Evolutionary conservation across 2,797 vertebrate species (phyloP).

Genomic region (Petrocephalus sullivani): DNA sequence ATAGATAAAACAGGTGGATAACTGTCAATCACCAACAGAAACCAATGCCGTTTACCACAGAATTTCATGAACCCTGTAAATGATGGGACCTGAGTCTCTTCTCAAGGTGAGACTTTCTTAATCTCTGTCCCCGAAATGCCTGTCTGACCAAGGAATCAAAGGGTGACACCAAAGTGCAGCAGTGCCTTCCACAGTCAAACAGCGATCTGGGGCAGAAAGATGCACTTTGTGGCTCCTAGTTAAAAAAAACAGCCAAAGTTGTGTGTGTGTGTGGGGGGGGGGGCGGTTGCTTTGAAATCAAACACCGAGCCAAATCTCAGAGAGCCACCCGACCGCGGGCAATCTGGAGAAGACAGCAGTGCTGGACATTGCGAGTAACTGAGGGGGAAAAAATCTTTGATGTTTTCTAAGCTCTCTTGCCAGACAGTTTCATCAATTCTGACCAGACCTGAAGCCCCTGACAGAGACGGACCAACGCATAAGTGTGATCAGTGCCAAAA

Average conservation of each 20-base stretch:
- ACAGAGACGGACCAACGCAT: background rate
- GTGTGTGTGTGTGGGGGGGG: background rate
- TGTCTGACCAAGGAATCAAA: background rate
- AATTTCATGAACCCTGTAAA: background rate
- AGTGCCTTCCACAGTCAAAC: background rate
- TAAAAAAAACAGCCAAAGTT: background rate
- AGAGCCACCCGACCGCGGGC: background rate
- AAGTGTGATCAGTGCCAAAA: background rate
- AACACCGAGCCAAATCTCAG: background rate
- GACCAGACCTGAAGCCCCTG: background rate
- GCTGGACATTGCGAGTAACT: background rate
- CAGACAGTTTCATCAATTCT: background rate
- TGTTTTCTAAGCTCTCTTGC: constrained; percentile 1
- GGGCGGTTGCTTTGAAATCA: background rate
- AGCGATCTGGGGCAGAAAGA: background rate
- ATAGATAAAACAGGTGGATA: background rate
- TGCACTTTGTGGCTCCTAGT: background rate
- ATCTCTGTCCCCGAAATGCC: background rate
- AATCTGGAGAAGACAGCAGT: background rate
- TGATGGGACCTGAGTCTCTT: background rate
- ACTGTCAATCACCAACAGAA: background rate
- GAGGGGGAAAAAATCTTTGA: background rate
- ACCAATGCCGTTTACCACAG: background rate
- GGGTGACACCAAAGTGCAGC: background rate
- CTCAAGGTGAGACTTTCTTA: background rate